phyloP scores from a whole-genome alignment of 92 coral and sea anemone genomes.

The Zoanthus solanderi region DNA sequence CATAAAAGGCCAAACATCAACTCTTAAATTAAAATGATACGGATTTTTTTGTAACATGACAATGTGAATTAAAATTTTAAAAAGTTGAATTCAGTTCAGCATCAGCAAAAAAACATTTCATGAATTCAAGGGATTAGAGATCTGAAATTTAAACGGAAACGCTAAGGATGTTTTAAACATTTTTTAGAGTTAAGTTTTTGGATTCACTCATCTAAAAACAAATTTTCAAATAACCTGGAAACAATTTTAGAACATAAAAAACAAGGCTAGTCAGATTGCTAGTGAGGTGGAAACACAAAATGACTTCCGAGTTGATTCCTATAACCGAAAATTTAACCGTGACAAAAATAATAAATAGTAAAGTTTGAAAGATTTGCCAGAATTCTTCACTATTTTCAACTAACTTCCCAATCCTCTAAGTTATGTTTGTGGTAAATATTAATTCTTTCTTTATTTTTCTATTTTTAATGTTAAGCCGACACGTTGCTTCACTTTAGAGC shows the following conservation, averaged over 20 bases:
- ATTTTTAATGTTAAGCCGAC: background rate
- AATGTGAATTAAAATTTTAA: background rate
- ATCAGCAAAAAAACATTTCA: background rate
- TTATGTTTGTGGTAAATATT: background rate
- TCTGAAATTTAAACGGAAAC: background rate
- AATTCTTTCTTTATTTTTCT: background rate
- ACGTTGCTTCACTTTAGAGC: background rate
- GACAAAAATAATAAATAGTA: background rate
- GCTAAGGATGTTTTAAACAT: background rate
- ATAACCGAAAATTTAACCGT: background rate
- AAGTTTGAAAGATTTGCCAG: background rate
- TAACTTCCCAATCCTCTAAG: background rate
- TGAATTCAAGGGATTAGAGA: background rate
- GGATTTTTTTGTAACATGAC: background rate
- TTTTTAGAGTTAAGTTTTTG: too few species aligned
- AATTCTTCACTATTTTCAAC: background rate
- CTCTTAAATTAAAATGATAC: conserved; percentile 24
- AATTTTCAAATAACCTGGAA: too few species aligned
- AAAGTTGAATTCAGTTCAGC: background rate
- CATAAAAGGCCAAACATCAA: conserved; percentile 9
- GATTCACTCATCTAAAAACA: too few species aligned
- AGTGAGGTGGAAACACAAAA: background rate
- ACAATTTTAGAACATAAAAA: background rate
- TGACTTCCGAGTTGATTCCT: background rate
- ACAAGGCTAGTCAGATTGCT: background rate